Conservation (phyloP, 2,797 vertebrate genomes). For the Gadopsis bispinosus region DNA sequence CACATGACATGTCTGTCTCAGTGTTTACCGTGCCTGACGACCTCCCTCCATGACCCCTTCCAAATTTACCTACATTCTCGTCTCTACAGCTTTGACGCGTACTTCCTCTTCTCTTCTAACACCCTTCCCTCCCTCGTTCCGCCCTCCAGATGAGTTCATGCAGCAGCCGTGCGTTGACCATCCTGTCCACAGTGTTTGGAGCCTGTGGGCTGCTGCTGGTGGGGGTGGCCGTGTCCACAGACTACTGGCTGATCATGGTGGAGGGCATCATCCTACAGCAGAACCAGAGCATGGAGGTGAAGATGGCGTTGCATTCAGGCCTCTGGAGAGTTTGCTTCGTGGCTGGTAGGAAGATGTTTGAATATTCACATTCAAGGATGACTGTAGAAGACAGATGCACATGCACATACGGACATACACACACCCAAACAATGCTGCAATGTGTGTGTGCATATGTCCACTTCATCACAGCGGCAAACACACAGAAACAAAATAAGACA, state of each 20-base stretch:
- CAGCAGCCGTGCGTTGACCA: slow-evolving; percentile 93
- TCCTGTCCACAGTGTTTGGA: slow-evolving; percentile 94
- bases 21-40: slow-evolving; percentile 17
- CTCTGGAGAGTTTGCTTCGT: slow-evolving; percentile 96
- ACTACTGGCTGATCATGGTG: slow-evolving; percentile 96
- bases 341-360: slow-evolving; percentile 83
- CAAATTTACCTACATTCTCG: slow-evolving; percentile 14
- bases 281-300: slow-evolving; percentile 94
- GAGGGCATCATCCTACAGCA: slow-evolving; percentile 94
- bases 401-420: slow-evolving; percentile 1
- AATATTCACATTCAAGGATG: not conserved
- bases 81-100: slow-evolving; percentile 19
- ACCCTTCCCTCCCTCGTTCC: slow-evolving; percentile 21
- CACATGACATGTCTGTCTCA: slow-evolving; percentile 45
- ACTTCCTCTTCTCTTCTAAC: slow-evolving; percentile 29
- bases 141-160: slow-evolving; percentile 91
- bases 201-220: slow-evolving; percentile 93
- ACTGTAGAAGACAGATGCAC: not conserved
- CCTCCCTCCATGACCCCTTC: slow-evolving; percentile 32
- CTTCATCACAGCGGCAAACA: slow-evolving; percentile 30
- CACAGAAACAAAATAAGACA: slow-evolving; percentile 15
- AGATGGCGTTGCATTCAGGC: slow-evolving; percentile 94
- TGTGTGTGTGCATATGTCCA: slow-evolving; percentile 16
- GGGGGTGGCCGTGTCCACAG: slow-evolving; percentile 94
- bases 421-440: slow-evolving; percentile 9